phyloP scores from a whole-genome alignment of 2,888 invertebrate species.

The Alloscopus bannaensis region DNA sequence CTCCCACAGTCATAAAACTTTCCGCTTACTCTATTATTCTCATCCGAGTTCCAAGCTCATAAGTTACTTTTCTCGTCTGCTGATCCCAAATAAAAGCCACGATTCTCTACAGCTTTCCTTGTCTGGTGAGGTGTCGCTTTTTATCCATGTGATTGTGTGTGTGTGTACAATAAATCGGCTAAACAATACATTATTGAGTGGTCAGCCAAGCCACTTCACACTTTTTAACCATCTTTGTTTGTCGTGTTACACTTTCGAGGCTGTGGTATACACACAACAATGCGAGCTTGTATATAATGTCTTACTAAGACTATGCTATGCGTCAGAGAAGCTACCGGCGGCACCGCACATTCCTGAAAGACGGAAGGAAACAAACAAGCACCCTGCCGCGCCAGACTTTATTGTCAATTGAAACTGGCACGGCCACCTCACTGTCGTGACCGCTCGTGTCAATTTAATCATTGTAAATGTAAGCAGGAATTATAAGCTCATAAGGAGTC shows the following conservation, averaged over 20 bases:
- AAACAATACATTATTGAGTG: too few species aligned
- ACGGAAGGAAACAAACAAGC: conserved; percentile 6
- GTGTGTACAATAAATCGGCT: conserved; percentile 37
- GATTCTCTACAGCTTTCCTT: conserved; percentile 38
- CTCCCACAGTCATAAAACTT: conserved; percentile 54
- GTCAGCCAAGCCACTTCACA: too few species aligned
- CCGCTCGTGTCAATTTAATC: conserved; percentile 35
- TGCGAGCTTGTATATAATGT: too few species aligned
- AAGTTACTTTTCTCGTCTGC: conserved; percentile 56
- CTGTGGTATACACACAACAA: too few species aligned
- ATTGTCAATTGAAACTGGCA: not conserved
- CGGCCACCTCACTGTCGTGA: conserved; percentile 1
- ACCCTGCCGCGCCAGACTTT: conserved; percentile 33
- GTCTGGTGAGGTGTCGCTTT: conserved; percentile 37
- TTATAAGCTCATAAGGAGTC: too few species aligned
- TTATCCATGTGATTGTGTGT: conserved; percentile 12
- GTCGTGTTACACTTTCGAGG: too few species aligned
- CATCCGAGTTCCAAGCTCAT: conserved; percentile 15
- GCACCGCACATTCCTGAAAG: conserved; percentile 10
- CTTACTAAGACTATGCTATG: too few species aligned
- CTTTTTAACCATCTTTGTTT: too few species aligned
- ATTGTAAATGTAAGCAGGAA: too few species aligned
- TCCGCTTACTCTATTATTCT: conserved; percentile 45
- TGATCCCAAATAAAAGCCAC: conserved; percentile 39
- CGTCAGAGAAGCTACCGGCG: conserved; percentile 8